A percentile compares a stretch with the other conserved stretches of the same genome.
These are phyloP conservation scores for Poecile montanus DNA, from an alignment of 2,797 vertebrate genomes.

Conservation along the genomic window DNA sequence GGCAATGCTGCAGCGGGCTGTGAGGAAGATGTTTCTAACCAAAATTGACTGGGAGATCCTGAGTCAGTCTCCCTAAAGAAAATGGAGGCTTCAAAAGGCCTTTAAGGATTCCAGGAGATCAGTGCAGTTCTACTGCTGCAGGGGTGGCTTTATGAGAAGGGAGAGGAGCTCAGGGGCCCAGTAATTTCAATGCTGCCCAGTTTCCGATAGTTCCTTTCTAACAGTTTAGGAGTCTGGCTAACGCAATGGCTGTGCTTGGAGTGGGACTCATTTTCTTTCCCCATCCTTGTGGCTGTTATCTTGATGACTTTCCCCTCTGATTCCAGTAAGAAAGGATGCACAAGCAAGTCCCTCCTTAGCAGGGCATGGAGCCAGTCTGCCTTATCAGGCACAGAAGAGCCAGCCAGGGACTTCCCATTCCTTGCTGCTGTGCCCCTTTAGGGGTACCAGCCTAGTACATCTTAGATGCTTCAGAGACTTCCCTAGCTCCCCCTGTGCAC, in stretches of 20 bases:
- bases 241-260: neutral
- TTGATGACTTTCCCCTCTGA: neutral
- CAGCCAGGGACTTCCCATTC: conserved; percentile 59
- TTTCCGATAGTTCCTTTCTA: neutral
- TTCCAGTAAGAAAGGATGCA: conserved; percentile 22
- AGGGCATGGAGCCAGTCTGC: neutral
- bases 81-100: neutral
- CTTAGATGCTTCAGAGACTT: neutral
- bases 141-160: neutral
- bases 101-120: neutral
- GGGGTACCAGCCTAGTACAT: conserved; percentile 7
- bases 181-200: neutral
- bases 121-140: neutral
- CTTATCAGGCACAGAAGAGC: conserved; percentile 14
- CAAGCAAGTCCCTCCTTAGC: neutral
- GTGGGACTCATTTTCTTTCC: neutral
- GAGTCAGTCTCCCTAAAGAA: neutral
- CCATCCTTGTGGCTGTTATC: neutral
- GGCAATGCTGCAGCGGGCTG: neutral
- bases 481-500: neutral
- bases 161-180: neutral
- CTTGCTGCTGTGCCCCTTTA: neutral
- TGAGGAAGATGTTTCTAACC: neutral
- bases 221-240: neutral
- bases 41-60: fast-evolving